Base-by-base conservation (phyloP, 2,113 vertebrate genomes). In the Sphyrna mokarran region DNA sequence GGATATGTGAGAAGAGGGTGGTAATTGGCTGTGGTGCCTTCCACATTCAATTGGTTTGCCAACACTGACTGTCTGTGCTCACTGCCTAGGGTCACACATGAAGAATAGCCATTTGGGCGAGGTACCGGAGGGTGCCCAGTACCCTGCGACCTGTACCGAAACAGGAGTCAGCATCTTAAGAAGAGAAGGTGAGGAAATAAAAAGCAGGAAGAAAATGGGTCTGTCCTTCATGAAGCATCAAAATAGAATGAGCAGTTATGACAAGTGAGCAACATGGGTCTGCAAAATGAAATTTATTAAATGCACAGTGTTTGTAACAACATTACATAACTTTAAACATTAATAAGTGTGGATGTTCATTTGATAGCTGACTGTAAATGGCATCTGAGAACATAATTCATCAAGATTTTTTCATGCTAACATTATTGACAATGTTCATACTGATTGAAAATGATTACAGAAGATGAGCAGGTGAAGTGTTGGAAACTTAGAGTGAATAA, bases 21-120 rank as follows among this genome's bases (percentile, higher is more conserved):
- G 89, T 91, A 63, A 40, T 91, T 18, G 61, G 58, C 89, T 61
- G 37, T 63, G 89, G 61, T 91, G 58, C 14, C 89, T 91, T n/a
- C 89, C 89, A 63, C 58, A 91, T 66, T 63, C 4, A 16, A 91
- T 63, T 91, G 20, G 89, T 63, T 29, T 63, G 58, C 89, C 89
- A 91, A 91, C 89, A 91, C n/a, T 91, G 89, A 91, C 58, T 91
- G 61, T 91, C 89, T 91, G 89, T 91, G 89, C 89, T 91, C 89
- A 91, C 33, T 91, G 89, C 89, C 89, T 91, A 91, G 89, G 89
- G 29, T 91, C 89, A 91, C 89, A 66, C 33, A 91, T 37, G 89
- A 91, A 91, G 89, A 91, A 91, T 91, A 61, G 58, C 89, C 89
- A 91, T 37, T 43, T 91, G 89, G 33, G 58, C 89, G 61, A 66